Evolutionary conservation across 2,888 invertebrate species (phyloP).

Genomic region (Diabrotica balteata): DNA sequence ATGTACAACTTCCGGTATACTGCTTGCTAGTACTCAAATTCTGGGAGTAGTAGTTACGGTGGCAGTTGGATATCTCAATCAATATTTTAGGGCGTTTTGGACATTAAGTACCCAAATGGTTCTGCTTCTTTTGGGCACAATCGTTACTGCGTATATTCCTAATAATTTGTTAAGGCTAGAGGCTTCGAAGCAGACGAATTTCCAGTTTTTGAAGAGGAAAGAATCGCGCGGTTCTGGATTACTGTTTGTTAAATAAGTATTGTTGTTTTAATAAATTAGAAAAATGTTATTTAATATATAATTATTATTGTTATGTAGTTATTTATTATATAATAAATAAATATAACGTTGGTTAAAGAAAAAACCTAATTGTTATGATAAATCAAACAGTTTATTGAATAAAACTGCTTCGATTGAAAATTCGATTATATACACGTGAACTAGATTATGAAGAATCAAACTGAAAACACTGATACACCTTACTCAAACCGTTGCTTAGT

Average conservation of each 20-base stretch:
- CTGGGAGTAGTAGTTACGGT: slow-evolving; percentile 36
- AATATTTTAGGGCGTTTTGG: slow-evolving; percentile 44
- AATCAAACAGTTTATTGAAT: no score
- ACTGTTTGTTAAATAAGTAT: slow-evolving; percentile 21
- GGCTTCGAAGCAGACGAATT: slow-evolving; percentile 39
- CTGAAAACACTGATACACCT: no score
- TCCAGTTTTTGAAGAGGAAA: slow-evolving; percentile 25
- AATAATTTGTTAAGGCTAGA: slow-evolving; percentile 44
- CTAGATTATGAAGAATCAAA: no score
- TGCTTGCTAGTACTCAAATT: slow-evolving; percentile 39
- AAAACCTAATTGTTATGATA: no score
- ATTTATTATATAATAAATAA: no score
- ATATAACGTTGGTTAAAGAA: no score
- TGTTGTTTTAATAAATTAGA: neutral
- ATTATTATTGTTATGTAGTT: no score
- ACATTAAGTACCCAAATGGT: slow-evolving; percentile 38
- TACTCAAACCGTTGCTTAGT: no score
- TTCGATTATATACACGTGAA: no score
- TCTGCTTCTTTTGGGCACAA: slow-evolving; percentile 42
- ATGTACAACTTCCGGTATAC: slow-evolving; percentile 38
- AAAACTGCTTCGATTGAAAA: no score
- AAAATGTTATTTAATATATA: no score
- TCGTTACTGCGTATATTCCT: slow-evolving; percentile 42
- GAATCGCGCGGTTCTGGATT: slow-evolving; percentile 22
- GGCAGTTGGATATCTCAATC: slow-evolving; percentile 32